A percentile compares a stretch with the other conserved stretches of the same genome.
phyloP scores from a whole-genome alignment of 2,888 invertebrate genomes.

The Morpho helenor region DNA sequence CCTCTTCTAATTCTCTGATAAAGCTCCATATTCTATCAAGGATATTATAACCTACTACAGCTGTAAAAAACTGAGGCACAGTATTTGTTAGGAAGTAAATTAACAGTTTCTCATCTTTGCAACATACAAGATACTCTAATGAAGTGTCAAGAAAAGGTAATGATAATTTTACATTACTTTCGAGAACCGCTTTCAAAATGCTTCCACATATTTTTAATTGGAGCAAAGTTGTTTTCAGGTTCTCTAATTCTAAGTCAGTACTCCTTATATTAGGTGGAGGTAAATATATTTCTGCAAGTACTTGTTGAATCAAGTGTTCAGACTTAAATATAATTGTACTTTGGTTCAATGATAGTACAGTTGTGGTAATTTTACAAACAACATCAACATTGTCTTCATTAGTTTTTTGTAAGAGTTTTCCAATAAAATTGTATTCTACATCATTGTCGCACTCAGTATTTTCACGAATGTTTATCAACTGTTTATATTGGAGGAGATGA shows the following conservation, averaged over 20 bases:
- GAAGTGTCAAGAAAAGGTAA: constrained; percentile 50
- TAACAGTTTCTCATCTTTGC: constrained; percentile 45
- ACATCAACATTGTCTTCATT: constrained; percentile 43
- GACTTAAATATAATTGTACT: constrained; percentile 48
- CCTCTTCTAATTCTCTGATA: constrained; percentile 31
- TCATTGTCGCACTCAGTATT: constrained; percentile 58
- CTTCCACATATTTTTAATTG: constrained; percentile 51
- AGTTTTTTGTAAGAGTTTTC: constrained; percentile 43
- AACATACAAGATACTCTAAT: constrained; percentile 47
- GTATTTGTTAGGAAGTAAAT: constrained; percentile 53
- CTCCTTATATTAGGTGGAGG: constrained; percentile 22
- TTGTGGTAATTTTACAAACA: constrained; percentile 50
- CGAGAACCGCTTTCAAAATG: constrained; percentile 48
- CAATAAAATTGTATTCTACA: constrained; percentile 51
- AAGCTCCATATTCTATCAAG: constrained; percentile 59
- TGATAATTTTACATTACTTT: constrained; percentile 36
- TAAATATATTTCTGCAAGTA: constrained; percentile 44
- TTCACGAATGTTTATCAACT: constrained; percentile 58
- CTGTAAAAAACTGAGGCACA: constrained; percentile 52
- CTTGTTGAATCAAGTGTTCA: constrained; percentile 68
- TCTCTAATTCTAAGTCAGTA: constrained; percentile 20
- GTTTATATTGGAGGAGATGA: constrained; percentile 62
- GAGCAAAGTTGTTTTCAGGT: constrained; percentile 30
- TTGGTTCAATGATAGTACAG: constrained; percentile 48
- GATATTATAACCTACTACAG: constrained; percentile 47